Evolutionary conservation across 2,888 invertebrate genomes (phyloP).

Genomic region (Syrphus vitripennis): DNA sequence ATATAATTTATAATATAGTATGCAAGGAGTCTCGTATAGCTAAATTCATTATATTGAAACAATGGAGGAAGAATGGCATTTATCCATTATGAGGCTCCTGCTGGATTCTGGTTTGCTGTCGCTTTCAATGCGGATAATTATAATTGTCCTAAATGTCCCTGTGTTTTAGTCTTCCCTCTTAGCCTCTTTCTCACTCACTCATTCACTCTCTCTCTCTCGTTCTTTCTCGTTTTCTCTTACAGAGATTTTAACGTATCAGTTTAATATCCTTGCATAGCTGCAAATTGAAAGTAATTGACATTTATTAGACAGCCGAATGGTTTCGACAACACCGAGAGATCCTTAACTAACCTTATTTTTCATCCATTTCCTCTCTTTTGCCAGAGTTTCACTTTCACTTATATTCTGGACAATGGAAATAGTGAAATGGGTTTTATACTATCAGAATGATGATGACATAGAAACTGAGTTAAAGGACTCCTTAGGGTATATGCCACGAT

Average conservation of each 20-base stretch:
- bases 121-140: slow-evolving; percentile 41
- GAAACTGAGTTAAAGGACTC: not conserved
- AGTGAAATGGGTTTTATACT: slow-evolving; percentile 1
- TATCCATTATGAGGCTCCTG: slow-evolving; percentile 23
- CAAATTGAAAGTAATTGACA: slow-evolving; percentile 79
- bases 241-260: slow-evolving; percentile 70
- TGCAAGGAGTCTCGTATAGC: slow-evolving; percentile 38
- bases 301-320: slow-evolving; percentile 77
- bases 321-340: slow-evolving; percentile 64
- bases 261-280: slow-evolving; percentile 73
- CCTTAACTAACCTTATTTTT: not conserved
- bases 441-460: not conserved
- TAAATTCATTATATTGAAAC: not conserved
- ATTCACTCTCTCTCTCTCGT: too few species aligned
- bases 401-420: not conserved
- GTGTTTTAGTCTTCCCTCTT: slow-evolving; percentile 34
- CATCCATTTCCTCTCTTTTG: too few species aligned
- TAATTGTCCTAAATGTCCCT: slow-evolving; percentile 55
- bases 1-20: too few species aligned
- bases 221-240: slow-evolving; percentile 4
- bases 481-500: slow-evolving; percentile 40
- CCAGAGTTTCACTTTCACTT: too few species aligned
- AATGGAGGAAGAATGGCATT: slow-evolving; percentile 9
- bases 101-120: slow-evolving; percentile 51
- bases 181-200: too few species aligned